Evolutionary conservation across 2,113 vertebrate species (phyloP).

Genomic region (Oplegnathus fasciatus): DNA sequence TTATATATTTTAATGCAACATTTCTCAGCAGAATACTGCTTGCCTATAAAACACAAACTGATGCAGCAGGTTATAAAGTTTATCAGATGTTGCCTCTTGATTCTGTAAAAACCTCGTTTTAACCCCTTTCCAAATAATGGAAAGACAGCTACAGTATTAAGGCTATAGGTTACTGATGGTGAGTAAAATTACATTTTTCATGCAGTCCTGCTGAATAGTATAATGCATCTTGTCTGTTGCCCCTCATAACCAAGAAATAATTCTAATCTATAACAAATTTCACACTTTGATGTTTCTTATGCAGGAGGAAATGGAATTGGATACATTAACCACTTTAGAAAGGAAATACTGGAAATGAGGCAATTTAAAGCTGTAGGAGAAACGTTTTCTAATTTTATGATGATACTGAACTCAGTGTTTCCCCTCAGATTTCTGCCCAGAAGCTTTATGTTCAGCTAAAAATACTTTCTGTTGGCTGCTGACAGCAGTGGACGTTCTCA

Average conservation of each 20-base stretch:
- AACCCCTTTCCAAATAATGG: constrained; percentile 37
- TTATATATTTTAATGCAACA: neutral
- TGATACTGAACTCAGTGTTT: constrained; percentile 2
- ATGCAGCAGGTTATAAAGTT: neutral
- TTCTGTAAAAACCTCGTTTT: constrained; percentile 17
- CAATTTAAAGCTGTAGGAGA: constrained; percentile 30
- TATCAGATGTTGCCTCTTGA: constrained; percentile 10
- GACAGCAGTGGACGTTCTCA: neutral
- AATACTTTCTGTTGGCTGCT: neutral
- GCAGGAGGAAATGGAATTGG: constrained; percentile 48
- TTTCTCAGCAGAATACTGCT: neutral
- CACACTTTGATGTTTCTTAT: constrained; percentile 58
- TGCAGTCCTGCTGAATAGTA: constrained; percentile 36
- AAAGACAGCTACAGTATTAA: constrained; percentile 44
- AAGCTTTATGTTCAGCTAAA: neutral
- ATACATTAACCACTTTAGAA: constrained; percentile 42
- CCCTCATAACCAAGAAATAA: constrained; percentile 62
- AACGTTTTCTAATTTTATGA: constrained; percentile 20
- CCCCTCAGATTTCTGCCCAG: neutral
- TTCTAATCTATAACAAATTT: constrained; percentile 70
- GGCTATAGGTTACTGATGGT: constrained; percentile 55
- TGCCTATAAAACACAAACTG: constrained; percentile 2
- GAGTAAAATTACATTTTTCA: constrained; percentile 60
- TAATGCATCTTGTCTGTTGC: constrained; percentile 27
- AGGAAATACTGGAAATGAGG: constrained; percentile 52